Evolutionary conservation across 1,140 invertebrate species (phyloP), one percentile per base, ranked within the genome.

Genomic region (Neomicropteryx cornuta): DNA sequence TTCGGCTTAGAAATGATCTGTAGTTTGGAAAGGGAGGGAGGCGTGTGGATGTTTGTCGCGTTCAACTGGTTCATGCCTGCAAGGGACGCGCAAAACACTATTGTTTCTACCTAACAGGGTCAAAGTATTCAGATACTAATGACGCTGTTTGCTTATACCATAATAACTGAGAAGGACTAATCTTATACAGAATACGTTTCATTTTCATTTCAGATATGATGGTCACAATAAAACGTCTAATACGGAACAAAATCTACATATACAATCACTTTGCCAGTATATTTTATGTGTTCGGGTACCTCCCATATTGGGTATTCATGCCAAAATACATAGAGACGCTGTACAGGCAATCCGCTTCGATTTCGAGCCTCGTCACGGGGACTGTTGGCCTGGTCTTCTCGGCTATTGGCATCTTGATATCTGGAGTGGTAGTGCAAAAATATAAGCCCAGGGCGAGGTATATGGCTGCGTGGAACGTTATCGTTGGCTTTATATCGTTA

Each of bases 261-360:
- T 78, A 72, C 50, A 81, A 83, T 44, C 78, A 76, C 39, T 53
- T 82, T 1, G 72, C 78, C 1, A 69, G 72, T 1, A 71, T 82
- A 2, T 81, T 82, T 47, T 81, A 81, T 49, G 68, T 81, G 10
- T 70, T 84, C 44, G 79, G 79, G 1, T 79, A 78, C 45, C 76
- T 78, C 56, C 81, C 81, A 0, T 84, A 81, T 46, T 81, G 76
- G 72, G 80, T 82, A 5, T 84, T 81, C 46, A 71, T 81, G 55
- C 81, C 81, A 1, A 84, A 84, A 51, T 85, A 83, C 40, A 79
- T 84, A 35, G 81, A 84, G 57, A 76, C 75, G 0, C 79, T 83
- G 52, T 85, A 82, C 50, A 71, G 76, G 42, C 76, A 82, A 46
- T 80, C 81, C 10, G 77, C 81, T 2, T 77, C 78, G 1, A 70